Evolutionary conservation across 2,888 invertebrate species (phyloP).

Genomic region (Dolichopus griseipennis): DNA sequence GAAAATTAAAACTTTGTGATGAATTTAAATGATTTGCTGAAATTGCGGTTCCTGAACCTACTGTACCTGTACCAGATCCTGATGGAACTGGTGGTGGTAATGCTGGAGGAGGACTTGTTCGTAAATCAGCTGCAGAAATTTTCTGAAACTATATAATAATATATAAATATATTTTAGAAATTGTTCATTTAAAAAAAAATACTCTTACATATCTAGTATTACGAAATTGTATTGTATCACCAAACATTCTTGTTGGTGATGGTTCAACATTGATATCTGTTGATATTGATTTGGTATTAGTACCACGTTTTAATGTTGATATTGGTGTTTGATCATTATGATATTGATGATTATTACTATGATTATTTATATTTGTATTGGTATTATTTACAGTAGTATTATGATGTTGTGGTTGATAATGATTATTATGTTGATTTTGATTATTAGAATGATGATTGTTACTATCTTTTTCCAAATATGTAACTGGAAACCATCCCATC

Average conservation of each 20-base stretch:
- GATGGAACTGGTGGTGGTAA: conserved; percentile 63
- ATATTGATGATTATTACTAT: conserved; percentile 11
- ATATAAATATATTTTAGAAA: conserved; percentile 9
- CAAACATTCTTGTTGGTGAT: conserved; percentile 62
- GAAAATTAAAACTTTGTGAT: conserved; percentile 51
- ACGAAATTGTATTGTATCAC: conserved; percentile 54
- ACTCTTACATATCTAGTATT: conserved; percentile 36
- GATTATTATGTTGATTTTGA: conserved; percentile 19
- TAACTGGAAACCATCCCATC: conserved; percentile 91
- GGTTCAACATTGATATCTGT: conserved; percentile 33
- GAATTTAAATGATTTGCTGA: conserved; percentile 46
- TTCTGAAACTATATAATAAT: conserved; percentile 44
- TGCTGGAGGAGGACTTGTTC: conserved; percentile 63
- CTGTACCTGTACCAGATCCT: conserved; percentile 19
- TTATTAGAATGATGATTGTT: conserved; percentile 26
- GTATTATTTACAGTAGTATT: conserved; percentile 24
- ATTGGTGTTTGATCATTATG: conserved; percentile 24
- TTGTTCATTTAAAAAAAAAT: background rate
- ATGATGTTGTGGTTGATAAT: conserved; percentile 22
- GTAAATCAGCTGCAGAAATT: conserved; percentile 47
- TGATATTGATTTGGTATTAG: conserved; percentile 30
- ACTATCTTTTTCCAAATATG: conserved; percentile 80
- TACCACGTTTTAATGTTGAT: conserved; percentile 23
- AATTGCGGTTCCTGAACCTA: conserved; percentile 35
- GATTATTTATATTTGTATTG: conserved; percentile 19